Conservation (phyloP, 2,888 invertebrate species). For the Volucella zonaria region DNA sequence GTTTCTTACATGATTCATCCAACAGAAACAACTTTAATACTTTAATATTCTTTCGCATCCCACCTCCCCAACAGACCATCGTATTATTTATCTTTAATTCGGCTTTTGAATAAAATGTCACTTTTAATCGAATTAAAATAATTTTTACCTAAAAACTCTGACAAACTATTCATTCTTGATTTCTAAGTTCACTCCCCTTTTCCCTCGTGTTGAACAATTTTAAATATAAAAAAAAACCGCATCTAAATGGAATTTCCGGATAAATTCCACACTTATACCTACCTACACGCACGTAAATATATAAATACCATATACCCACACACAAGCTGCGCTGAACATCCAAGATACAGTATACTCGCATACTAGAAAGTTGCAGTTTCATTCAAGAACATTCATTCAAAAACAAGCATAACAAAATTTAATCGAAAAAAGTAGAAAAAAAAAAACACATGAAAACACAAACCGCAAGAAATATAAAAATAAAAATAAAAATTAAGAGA, state of each 20-base stretch:
- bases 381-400: slow-evolving; percentile 22
- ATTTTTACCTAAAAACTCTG: background rate
- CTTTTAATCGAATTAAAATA: background rate
- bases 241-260: slow-evolving; percentile 58
- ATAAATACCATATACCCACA: too few relatives aligned
- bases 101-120: background rate
- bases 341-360: background rate
- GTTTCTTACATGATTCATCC: too few relatives aligned
- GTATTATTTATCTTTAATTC: too few relatives aligned
- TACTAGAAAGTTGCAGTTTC: slow-evolving; percentile 42
- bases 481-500: slow-evolving; percentile 18
- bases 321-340: too few relatives aligned
- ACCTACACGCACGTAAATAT: too few relatives aligned
- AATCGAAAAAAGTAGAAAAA: background rate
- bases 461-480: slow-evolving; percentile 9
- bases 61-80: too few relatives aligned
- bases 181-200: background rate
- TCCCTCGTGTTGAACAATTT: background rate
- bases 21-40: too few relatives aligned
- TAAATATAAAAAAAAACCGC: slow-evolving; percentile 7
- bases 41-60: too few relatives aligned
- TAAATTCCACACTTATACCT: background rate
- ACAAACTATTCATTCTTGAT: too few relatives aligned
- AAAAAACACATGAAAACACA: slow-evolving; percentile 12
- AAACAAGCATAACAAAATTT: background rate